These are phyloP conservation scores for Arremon brunneinucha DNA, from an alignment of 2,797 vertebrate species.

Conservation along the genomic window DNA sequence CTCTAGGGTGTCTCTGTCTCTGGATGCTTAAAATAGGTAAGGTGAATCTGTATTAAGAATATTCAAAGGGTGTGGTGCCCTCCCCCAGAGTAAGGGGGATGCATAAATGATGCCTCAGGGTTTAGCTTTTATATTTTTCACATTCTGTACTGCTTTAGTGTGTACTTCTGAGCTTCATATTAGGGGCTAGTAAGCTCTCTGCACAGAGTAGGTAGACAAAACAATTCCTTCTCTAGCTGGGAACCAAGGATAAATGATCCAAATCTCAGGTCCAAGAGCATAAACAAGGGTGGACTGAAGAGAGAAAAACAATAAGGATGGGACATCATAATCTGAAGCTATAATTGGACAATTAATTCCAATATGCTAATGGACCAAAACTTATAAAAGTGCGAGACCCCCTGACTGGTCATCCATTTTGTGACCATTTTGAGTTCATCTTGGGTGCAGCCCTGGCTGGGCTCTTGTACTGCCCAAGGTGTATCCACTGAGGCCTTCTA, in stretches of 20 bases:
- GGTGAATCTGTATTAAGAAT: not conserved
- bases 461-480: not conserved
- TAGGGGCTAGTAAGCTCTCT: not conserved
- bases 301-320: not conserved
- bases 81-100: not conserved
- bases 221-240: not conserved
- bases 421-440: not conserved
- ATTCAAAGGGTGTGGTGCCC: not conserved
- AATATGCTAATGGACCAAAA: not conserved
- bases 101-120: not conserved
- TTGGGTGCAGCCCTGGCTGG: not conserved
- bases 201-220: not conserved
- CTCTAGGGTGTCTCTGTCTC: not conserved
- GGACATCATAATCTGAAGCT: not conserved
- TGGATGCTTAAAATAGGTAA: not conserved
- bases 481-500: not conserved
- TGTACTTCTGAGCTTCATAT: not conserved
- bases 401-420: rapidly evolving
- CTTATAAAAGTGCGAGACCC: not conserved
- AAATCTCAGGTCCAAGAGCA: not conserved
- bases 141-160: not conserved
- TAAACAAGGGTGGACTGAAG: not conserved
- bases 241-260: not conserved
- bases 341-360: not conserved
- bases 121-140: not conserved